Base-by-base conservation (phyloP, 37 sponge, comb jelly and placozoan species). In the Agelas oroides region DNA sequence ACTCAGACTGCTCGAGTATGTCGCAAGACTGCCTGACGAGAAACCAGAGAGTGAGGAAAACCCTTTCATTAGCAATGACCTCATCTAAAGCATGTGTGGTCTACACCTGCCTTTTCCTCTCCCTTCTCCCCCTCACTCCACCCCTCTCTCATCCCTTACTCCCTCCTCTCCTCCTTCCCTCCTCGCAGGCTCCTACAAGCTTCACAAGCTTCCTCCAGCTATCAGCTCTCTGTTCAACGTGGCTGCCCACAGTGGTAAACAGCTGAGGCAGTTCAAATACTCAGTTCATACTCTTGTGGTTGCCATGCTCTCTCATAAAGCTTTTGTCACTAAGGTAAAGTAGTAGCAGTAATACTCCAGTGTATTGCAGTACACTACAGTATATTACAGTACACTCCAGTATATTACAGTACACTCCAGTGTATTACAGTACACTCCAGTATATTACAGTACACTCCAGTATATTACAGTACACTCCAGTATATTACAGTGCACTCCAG, bases 261-360 rank as follows among this genome's bases (percentile, higher is more conserved):
- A 92, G 53, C 93, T 92, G 56, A 62, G 65, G 30, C 89, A 84
- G 61, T 92, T 84, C 77, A 87, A 85, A 27, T 39, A 38, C 73
- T 80, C 82, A 25, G 25, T 78, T 56, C 70, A 82, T 55, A 56
- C 69, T n/a, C 68, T 88, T 13, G 19, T 81, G 31, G 31, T 35
- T 27, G 16, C 65, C 28, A 33, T 88, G 25, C 57, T 78, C 68
- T 87, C 88, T n/a, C 75, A 78, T 27, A 57, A 54, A 34, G n/a
- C 20, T 53, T 80, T 80, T n/a, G 32, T 55, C 14, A 36, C 5
- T 5, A 24, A 80, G 70, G 81, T 82, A 56, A 6, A 57, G 23
- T 8, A n/a, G 31, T n/a, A n/a, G n/a, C n/a, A n/a, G n/a, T n/a
- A n/a, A n/a, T n/a, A n/a, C n/a, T n/a, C n/a, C n/a, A n/a, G n/a